phyloP scores from a whole-genome alignment of 2,888 invertebrate species.

The Magallana nippona region DNA sequence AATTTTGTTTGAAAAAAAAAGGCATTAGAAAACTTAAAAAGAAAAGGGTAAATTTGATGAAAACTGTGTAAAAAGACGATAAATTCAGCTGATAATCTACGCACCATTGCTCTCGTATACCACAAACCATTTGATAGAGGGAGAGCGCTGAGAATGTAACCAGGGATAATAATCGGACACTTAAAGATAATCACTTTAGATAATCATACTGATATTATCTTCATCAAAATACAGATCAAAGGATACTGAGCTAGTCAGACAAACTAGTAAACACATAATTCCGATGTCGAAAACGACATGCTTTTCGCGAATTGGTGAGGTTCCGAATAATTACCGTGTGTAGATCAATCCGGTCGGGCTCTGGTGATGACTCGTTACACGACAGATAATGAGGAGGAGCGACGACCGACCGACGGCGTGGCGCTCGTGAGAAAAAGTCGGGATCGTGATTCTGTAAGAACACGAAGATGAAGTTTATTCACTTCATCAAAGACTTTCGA shows the following conservation, averaged over 20 bases:
- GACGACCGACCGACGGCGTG: conserved; percentile 53
- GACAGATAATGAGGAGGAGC: conserved; percentile 40
- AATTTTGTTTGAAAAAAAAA: conserved; percentile 22
- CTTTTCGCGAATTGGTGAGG: conserved; percentile 22
- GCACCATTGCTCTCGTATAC: conserved; percentile 9
- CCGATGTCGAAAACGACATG: conserved; percentile 20
- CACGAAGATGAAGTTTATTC: not conserved
- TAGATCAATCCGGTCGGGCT: conserved; percentile 24
- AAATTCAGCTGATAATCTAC: conserved; percentile 16
- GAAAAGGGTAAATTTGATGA: conserved; percentile 29
- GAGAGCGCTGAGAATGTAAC: not conserved
- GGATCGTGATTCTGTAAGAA: conserved; percentile 19
- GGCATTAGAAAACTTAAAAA: conserved; percentile 16
- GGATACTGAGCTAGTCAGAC: conserved; percentile 30
- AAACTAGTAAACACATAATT: conserved; percentile 34
- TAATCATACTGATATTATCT: conserved; percentile 27
- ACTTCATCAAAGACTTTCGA: not conserved
- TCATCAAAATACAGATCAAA: conserved; percentile 38
- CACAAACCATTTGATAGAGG: conserved; percentile 28
- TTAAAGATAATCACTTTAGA: conserved; percentile 30
- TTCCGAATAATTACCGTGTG: conserved; percentile 25
- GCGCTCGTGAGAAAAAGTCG: not conserved
- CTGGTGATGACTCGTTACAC: conserved; percentile 20
- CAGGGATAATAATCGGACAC: conserved; percentile 25
- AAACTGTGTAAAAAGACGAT: conserved; percentile 24